phyloP scores from a whole-genome alignment of 2,888 invertebrate species.

The Hirtodrosophila histrioides region DNA sequence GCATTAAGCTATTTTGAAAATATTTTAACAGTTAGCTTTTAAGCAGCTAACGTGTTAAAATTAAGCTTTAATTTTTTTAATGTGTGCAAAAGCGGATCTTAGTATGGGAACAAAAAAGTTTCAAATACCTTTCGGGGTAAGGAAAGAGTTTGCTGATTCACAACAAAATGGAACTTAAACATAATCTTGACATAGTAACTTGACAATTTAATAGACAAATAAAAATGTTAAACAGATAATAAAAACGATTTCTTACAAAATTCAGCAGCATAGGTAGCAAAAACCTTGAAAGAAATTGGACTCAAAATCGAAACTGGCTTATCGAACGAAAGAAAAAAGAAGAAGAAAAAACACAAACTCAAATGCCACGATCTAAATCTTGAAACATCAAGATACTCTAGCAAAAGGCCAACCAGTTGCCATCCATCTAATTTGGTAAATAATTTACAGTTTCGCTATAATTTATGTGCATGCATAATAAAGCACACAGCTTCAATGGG shows the following conservation, averaged over 20 bases:
- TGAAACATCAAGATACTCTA: conserved; percentile 16
- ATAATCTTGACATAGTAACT: conserved; percentile 1
- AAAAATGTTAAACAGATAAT: conserved; percentile 23
- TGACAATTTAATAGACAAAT: conserved; percentile 19
- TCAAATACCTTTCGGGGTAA: too few relatives aligned
- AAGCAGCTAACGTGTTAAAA: too few relatives aligned
- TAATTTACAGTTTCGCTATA: conserved; percentile 63
- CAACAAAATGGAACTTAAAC: neutral
- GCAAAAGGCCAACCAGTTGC: conserved; percentile 52
- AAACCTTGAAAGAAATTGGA: conserved; percentile 34
- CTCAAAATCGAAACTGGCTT: conserved; percentile 15
- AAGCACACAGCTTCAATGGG: conserved; percentile 23
- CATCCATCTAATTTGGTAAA: conserved; percentile 49
- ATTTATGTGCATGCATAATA: conserved; percentile 70
- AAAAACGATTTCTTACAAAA: conserved; percentile 9
- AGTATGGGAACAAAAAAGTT: too few relatives aligned
- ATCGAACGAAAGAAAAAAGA: conserved; percentile 5
- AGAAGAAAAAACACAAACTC: conserved; percentile 1
- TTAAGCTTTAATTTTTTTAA: too few relatives aligned
- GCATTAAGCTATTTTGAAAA: too few relatives aligned
- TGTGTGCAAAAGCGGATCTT: too few relatives aligned
- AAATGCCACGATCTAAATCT: conserved; percentile 9
- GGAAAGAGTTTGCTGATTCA: too few relatives aligned
- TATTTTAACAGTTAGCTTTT: too few relatives aligned
- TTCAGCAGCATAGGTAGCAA: conserved; percentile 14